Conservation (phyloP, 2,797 vertebrate species). For the Alauda arvensis region DNA sequence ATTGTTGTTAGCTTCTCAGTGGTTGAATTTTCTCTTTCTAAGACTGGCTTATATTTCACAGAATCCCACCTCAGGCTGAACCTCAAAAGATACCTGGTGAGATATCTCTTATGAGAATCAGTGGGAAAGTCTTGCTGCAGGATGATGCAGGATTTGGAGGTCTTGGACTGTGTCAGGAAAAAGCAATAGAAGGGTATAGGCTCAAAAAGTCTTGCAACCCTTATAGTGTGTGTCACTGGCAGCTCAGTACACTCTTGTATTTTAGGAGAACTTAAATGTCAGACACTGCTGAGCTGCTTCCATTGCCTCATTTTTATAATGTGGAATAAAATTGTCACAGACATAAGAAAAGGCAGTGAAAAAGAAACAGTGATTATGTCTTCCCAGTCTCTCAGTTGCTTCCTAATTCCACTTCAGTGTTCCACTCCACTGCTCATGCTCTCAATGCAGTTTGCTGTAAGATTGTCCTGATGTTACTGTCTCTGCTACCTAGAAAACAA, state of each 20-base stretch:
- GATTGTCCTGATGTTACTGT: neutral
- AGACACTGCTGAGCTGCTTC: neutral
- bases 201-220: neutral
- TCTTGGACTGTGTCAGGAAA: neutral
- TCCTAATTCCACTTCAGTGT: neutral
- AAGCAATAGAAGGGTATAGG: neutral
- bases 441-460: accelerated
- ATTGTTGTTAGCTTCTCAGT: neutral
- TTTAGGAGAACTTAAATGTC: neutral
- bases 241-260: neutral
- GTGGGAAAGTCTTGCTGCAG: neutral
- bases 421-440: neutral
- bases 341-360: neutral
- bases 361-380: neutral
- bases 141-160: neutral
- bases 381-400: neutral
- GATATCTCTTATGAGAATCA: neutral
- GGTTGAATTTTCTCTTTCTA: neutral
- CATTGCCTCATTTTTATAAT: neutral
- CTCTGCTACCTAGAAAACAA: neutral
- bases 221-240: neutral
- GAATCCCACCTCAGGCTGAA: neutral
- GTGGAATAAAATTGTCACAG: neutral
- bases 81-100: neutral
- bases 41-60: neutral